Percentiles rank a stretch among this genome's conserved stretches.
Conservation (phyloP, 2,113 vertebrate genomes). For the Dicerorhinus sumatrensis region DNA sequence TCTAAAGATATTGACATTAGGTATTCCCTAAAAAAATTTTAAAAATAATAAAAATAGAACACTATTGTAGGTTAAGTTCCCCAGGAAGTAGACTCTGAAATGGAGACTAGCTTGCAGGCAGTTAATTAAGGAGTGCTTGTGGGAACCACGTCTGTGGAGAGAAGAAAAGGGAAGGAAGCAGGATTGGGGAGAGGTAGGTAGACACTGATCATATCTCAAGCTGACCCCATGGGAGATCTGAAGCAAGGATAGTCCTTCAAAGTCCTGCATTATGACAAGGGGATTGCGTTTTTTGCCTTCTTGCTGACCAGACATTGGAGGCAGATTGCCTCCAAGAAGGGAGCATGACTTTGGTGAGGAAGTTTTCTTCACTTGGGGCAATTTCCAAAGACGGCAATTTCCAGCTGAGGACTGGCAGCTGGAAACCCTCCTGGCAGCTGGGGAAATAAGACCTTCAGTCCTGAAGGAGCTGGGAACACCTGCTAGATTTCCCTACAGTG, state of each 20-base stretch:
- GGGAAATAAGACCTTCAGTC: not conserved
- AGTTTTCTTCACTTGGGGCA: not conserved
- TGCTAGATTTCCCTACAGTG: not conserved
- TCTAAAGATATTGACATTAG: not conserved
- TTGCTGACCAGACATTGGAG: not conserved
- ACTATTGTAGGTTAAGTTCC: not conserved
- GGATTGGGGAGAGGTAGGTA: not conserved
- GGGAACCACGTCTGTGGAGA: not conserved
- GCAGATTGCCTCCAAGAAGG: not conserved
- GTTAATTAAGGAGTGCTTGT: not conserved
- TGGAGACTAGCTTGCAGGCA: not conserved
- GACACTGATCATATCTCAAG: not conserved
- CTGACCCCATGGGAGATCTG: not conserved
- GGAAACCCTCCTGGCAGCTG: not conserved
- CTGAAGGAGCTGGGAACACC: not conserved
- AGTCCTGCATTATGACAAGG: not conserved
- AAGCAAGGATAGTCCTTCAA: not conserved
- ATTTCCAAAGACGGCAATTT: not conserved
- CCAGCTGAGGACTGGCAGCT: not conserved
- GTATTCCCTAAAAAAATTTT: not conserved
- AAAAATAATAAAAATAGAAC: not conserved
- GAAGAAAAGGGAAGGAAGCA: not conserved
- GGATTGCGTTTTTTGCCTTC: not conserved
- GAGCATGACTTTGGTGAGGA: not conserved
- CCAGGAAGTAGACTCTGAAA: not conserved